These are phyloP conservation scores for Bucorvus abyssinicus DNA, from an alignment of 2,797 vertebrate species.

Conservation along the genomic window DNA sequence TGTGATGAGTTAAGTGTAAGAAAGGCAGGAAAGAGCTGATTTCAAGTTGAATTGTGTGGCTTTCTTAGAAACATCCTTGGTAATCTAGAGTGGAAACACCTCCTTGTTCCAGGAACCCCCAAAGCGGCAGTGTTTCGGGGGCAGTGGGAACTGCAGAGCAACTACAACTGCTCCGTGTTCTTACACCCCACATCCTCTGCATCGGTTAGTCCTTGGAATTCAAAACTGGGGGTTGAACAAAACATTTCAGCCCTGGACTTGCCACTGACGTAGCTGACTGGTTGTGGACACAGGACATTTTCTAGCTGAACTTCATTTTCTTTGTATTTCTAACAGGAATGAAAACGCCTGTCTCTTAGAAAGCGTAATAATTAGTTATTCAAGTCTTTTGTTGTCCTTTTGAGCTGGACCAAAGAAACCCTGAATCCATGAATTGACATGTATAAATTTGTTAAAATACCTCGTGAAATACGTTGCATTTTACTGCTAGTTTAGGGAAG, in stretches of 20 bases:
- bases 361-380: background rate
- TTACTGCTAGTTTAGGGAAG: background rate
- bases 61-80: background rate
- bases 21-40: conserved; percentile 49
- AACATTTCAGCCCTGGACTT: background rate
- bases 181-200: background rate
- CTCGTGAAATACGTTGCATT: background rate
- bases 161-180: background rate
- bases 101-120: background rate
- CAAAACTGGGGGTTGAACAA: background rate
- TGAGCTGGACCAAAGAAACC: background rate
- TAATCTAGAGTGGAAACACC: background rate
- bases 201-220: background rate
- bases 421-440: background rate
- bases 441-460: background rate
- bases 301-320: background rate
- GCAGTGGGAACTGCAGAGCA: background rate
- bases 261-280: background rate
- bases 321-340: background rate
- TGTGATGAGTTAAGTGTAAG: conserved; percentile 24
- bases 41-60: conserved; percentile 14
- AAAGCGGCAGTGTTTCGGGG: background rate
- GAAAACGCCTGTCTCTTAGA: background rate
- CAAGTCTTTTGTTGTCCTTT: background rate
- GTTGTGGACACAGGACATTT: background rate